A percentile compares a stretch with the other conserved stretches of the same genome.
Evolutionary conservation across 1,140 invertebrate genomes (phyloP).

Genomic region (Hypsibius dujardini): DNA sequence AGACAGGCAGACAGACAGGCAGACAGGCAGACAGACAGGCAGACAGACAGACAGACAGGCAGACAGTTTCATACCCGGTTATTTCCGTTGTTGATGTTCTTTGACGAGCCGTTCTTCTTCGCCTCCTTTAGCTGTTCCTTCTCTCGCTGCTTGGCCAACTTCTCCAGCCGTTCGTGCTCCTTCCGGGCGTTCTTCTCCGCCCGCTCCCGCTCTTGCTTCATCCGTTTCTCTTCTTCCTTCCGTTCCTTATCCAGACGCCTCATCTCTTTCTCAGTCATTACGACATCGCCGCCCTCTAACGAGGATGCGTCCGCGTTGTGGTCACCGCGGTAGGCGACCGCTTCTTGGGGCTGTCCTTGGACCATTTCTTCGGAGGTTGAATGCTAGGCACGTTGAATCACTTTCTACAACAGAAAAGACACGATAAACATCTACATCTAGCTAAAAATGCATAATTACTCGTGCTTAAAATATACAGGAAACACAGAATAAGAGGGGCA

Average conservation of each 20-base stretch:
- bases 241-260: neutral
- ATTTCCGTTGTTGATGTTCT: constrained; percentile 15
- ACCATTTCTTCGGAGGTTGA: no score
- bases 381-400: no score
- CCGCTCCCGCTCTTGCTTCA: constrained; percentile 1
- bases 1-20: no score
- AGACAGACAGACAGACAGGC: neutral
- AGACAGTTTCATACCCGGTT: neutral
- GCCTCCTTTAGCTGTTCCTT: constrained; percentile 20
- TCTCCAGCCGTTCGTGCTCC: constrained; percentile 13
- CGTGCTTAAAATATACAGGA: no score
- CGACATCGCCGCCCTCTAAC: neutral
- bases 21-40: no score
- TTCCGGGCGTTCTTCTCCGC: neutral
- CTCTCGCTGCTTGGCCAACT: constrained; percentile 13
- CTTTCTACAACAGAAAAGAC: no score
- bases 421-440: no score
- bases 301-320: no score
- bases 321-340: no score
- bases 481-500: no score
- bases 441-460: no score
- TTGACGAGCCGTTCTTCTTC: constrained; percentile 20
- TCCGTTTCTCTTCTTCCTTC: neutral
- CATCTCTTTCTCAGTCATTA: constrained; percentile 1
- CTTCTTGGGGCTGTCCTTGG: no score